phyloP scores from a whole-genome alignment of 2,113 vertebrate genomes.

The Puffinus mauretanicus region DNA sequence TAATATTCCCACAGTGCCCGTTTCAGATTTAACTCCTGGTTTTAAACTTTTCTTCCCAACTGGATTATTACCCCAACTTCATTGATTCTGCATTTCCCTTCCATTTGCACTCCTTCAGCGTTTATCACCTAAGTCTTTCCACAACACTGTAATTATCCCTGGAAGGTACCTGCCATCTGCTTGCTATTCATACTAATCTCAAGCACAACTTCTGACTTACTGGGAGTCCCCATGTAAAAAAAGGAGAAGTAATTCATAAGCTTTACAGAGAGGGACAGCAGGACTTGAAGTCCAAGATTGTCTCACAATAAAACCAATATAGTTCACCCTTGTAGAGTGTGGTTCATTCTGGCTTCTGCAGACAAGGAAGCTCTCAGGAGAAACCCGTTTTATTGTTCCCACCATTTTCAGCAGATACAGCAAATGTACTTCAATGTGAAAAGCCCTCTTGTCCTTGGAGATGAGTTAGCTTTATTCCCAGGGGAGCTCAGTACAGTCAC shows the following conservation, averaged over 20 bases:
- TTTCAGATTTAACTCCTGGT: not conserved
- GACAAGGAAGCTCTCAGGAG: not conserved
- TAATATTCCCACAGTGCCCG: not conserved
- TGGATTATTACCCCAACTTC: conserved; percentile 25
- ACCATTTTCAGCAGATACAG: not conserved
- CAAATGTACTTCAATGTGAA: not conserved
- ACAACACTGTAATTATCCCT: conserved; percentile 49
- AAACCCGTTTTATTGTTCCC: not conserved
- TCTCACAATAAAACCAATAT: not conserved
- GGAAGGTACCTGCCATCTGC: conserved; percentile 57
- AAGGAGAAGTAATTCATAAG: not conserved
- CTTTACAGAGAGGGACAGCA: not conserved
- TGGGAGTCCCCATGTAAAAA: not conserved
- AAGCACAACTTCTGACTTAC: not conserved
- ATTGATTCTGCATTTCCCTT: conserved; percentile 43
- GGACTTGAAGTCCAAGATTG: not conserved
- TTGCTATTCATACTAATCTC: conserved; percentile 7
- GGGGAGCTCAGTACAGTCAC: not conserved
- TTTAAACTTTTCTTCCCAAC: conserved; percentile 13
- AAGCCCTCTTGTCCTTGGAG: not conserved
- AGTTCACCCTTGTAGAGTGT: not conserved
- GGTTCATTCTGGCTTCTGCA: not conserved
- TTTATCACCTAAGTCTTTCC: conserved; percentile 4
- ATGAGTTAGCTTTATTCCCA: conserved; percentile 23
- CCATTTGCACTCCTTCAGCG: conserved; percentile 23